A percentile compares a stretch with the other conserved stretches of the same genome.
Evolutionary conservation across 1,140 invertebrate genomes (phyloP).

Genomic region (Calliphora vicina): DNA sequence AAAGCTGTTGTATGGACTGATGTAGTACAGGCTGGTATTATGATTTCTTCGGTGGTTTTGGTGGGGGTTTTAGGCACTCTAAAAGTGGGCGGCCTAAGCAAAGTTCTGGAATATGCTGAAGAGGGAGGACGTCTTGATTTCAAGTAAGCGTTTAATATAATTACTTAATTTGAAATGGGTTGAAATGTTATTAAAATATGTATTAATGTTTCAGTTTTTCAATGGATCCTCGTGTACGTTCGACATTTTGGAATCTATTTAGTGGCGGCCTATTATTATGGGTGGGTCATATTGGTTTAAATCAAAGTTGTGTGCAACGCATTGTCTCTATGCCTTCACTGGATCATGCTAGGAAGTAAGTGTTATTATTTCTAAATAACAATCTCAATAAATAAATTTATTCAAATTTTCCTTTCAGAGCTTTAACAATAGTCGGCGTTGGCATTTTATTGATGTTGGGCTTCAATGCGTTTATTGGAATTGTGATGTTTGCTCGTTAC

Average conservation of each 20-base stretch:
- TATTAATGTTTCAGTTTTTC: constrained; percentile 42
- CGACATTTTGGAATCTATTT: constrained; percentile 47
- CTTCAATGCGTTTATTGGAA: constrained; percentile 70
- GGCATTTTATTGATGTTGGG: constrained; percentile 66
- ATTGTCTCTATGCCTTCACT: constrained; percentile 54
- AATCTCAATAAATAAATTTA: background rate
- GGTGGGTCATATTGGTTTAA: constrained; percentile 54
- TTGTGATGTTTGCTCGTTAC: constrained; percentile 79
- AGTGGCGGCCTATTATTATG: constrained; percentile 52
- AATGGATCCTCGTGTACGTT: constrained; percentile 51
- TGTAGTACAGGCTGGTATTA: constrained; percentile 79
- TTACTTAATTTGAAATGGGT: background rate
- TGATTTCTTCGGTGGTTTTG: constrained; percentile 75
- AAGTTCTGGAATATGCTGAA: constrained; percentile 70
- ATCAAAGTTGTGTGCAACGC: constrained; percentile 57
- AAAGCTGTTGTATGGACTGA: constrained; percentile 91
- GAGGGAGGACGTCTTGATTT: constrained; percentile 69
- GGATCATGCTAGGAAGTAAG: constrained; percentile 45
- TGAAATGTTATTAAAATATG: constrained; percentile 35
- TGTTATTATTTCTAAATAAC: background rate
- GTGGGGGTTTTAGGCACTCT: constrained; percentile 74
- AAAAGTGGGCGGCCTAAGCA: constrained; percentile 71
- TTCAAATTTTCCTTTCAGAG: constrained; percentile 50
- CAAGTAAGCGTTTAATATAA: constrained; percentile 65
- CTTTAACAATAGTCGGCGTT: constrained; percentile 64